Evolutionary conservation across 1,140 invertebrate species (phyloP), one percentile per base, ranked within the genome.

Genomic region (Acromyrmex echinatior): DNA sequence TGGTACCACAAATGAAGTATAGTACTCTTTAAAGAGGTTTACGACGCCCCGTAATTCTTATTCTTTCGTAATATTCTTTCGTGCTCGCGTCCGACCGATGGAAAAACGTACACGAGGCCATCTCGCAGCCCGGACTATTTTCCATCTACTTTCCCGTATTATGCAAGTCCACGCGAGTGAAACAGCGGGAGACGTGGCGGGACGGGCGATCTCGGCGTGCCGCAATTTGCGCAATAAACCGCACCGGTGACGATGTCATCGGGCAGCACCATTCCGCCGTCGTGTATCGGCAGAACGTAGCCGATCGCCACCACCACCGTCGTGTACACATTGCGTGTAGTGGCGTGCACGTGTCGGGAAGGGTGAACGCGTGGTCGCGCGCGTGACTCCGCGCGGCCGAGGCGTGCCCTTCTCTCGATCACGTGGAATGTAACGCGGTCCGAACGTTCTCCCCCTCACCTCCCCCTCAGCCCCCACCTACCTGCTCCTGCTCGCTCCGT

Each of bases 371-470:
- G 94, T 95, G 94, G 92, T 92, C 87, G 89, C 81, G 89, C 94
- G 93, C 94, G 94, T 95, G 94, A 95, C 94, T 56, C 31, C 93
- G 70, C 74, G 18, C 87, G 49, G 81, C 80, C 92, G 90, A 93
- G 91, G 92, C 90, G 90, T 93, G 93, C 93, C 93, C 92, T 93
- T 94, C 92, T 92, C 92, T 49, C 76, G 89, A 93, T 95, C 94
- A 95, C 94, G 94, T 95, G 94, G 91, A 94, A 93, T 90, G 92
- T 90, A 95, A 94, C 92, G 94, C 94, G 93, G 93, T 87, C 51
- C 9, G 71, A 60, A 81, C 25, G 45, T 86, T 28, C 66, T 58
- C 18, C 45, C 35, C n/a, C 78, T 51, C 14, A 39, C 39, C 70
- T 58, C 68, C n/a, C 65, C 86, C 68, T 88, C 73, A 3, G 49